Base-by-base conservation (phyloP, 2,113 vertebrate species). In the Corvus cornix region DNA sequence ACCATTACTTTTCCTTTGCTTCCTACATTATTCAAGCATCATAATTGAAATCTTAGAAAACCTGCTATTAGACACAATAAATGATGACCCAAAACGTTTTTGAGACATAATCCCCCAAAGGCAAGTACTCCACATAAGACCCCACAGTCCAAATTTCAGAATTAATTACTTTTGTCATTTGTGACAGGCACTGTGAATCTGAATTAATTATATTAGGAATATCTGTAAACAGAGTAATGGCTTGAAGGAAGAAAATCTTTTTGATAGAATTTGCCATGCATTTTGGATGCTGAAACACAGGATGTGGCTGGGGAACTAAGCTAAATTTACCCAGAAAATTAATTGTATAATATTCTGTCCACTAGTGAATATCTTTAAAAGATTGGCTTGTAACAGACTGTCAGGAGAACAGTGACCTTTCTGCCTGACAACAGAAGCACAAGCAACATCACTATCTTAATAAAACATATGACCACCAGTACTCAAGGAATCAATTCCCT, bases 131-230 rank as follows among this genome's bases (percentile, higher is more conserved):
- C 52, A 79, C 77, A 84, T 49, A 72, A 72, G 78, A 51, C 15
- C 21, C 23, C 24, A 44, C 8, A 53, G 43, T 58, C 74, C 51
- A 70, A n/a, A 86, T 62, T 74, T 74, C 70, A 89, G 49, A 84
- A 82, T 59, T 92, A 86, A 95, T 87, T 58, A 84, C 52, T 90
- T 80, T 66, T 94, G 87, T 83, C 84, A 76, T 83, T 94, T 81
- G 28, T 84, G 89, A 90, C 67, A 89, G 44, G 81, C 55, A 87
- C 87, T 84, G 95, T 91, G 84, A 93, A 80, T 90, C 70, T 49
- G 24, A 85, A 66, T 85, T 94, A 91, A 95, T 96, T 81, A 31
- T 52, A 76, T 86, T 83, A 95, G n/a, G 43, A 95, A 74, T 66
- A 53, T 70, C 75, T 95, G 84, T 79, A 96, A 92, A 92, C 74